Base-by-base conservation (phyloP, 2,797 vertebrate genomes). In the Epinephelus malabaricus region DNA sequence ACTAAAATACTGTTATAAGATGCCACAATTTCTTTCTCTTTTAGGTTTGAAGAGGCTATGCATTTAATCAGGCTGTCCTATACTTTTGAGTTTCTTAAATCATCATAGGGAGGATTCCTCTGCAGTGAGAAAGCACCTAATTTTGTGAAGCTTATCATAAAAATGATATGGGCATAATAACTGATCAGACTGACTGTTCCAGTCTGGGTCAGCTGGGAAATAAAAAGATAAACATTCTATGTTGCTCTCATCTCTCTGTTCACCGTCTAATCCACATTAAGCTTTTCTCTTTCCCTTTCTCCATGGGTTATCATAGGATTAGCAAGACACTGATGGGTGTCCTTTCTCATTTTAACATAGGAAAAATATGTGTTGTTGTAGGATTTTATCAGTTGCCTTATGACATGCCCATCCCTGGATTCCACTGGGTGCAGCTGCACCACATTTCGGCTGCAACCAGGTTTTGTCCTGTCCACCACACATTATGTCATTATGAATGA, bases 191-290 rank as follows among this genome's bases (percentile, higher is more conserved):
- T 5, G 15, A 34, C 21, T 50, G 65, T 19, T 53, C 1, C 15
- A 67, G 34, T 25, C 14, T 40, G n/a, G 25, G 8, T 21, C 43
- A 43, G 30, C 9, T 61, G 9, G 58, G 19, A 51, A 58, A 59
- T 34, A 34, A 27, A 21, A 69, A 46, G 0, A 10, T 7, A 51
- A 19, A 51, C 19, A 18, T 23, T 13, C 13, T 53, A 13, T 18
- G 34, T 15, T 67, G 21, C 56, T n/a, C 27, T 61, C 49, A 10
- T 58, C 46, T 74, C 65, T 69, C 46, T 25, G 5, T 10, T 30
- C 46, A 50, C 30, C 17, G 17, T 64, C 38, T 43, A 59, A 25
- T 56, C 51, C 53, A 66, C 56, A 66, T 53, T 1, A 6, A 6
- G 21, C 7, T 9, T 7, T 2, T 7, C 34, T 21, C 40, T 34